These are phyloP conservation scores for Microctonus hyperodae DNA, from an alignment of 2,888 invertebrate genomes.

Conservation along the genomic window DNA sequence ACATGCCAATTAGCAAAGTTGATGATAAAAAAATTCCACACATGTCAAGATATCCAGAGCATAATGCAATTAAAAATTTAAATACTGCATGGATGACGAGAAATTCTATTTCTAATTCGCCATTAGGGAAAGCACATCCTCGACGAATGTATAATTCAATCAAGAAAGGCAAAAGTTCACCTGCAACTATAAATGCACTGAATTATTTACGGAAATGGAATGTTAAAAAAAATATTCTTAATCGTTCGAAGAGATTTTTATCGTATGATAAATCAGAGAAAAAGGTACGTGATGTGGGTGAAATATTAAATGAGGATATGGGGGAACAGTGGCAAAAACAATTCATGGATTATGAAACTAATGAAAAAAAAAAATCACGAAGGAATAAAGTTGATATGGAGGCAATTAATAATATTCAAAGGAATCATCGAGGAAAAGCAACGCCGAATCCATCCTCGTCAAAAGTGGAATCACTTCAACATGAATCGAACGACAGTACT, in stretches of 20 bases:
- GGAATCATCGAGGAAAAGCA: not conserved
- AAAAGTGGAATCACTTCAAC: slow-evolving; percentile 10
- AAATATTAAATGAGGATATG: not conserved
- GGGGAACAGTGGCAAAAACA: not conserved
- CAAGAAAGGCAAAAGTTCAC: not conserved
- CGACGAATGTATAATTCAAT: not conserved
- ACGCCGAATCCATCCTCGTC: not conserved
- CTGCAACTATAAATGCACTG: not conserved
- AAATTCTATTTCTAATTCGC: no score
- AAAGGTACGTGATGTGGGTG: not conserved
- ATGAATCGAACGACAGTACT: slow-evolving; percentile 13
- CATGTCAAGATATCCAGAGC: not conserved
- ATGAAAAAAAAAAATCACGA: not conserved
- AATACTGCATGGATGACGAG: no score
- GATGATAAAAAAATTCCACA: not conserved
- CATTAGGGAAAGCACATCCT: no score
- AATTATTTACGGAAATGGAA: slow-evolving; percentile 15
- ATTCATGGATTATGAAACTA: not conserved
- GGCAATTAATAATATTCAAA: not conserved
- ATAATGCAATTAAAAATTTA: not conserved
- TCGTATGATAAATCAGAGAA: not conserved
- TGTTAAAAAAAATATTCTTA: slow-evolving; percentile 22
- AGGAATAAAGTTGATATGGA: no score
- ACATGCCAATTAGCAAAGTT: not conserved
- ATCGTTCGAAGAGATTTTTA: slow-evolving; percentile 5